Evolutionary conservation across 1,140 invertebrate species (phyloP).

Genomic region (Bombus confusus): DNA sequence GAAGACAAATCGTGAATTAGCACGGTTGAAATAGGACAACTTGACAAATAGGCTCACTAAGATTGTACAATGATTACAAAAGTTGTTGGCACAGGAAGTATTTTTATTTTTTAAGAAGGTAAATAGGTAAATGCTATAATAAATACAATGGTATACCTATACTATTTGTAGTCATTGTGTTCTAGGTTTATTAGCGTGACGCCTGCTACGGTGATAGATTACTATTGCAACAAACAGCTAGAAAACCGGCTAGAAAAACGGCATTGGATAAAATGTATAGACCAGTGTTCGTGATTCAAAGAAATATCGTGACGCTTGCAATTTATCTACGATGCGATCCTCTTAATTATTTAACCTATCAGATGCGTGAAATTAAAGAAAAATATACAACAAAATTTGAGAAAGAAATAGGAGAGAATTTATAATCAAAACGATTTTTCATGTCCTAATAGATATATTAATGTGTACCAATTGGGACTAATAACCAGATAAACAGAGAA

Average conservation of each 20-base stretch:
- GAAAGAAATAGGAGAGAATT: neutral
- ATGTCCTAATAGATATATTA: neutral
- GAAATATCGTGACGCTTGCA: neutral
- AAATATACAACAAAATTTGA: neutral
- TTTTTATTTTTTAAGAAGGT: too few relatives aligned
- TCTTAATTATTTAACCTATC: conserved; percentile 2
- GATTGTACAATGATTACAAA: too few relatives aligned
- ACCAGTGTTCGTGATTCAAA: neutral
- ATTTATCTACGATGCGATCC: neutral
- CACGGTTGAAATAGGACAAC: too few relatives aligned
- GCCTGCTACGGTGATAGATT: neutral
- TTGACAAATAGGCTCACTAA: too few relatives aligned
- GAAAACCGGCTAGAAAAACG: neutral
- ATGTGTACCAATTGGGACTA: neutral
- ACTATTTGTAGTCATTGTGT: neutral
- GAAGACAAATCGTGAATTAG: neutral
- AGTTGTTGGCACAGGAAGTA: too few relatives aligned
- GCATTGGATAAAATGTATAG: neutral
- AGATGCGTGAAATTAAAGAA: neutral
- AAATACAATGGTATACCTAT: too few relatives aligned
- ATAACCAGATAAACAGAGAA: neutral
- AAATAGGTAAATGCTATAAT: too few relatives aligned
- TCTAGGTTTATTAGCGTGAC: neutral
- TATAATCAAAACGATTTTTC: neutral
- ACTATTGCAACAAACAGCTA: neutral